These are phyloP conservation scores for Ageneiosus marmoratus DNA, from an alignment of 2,113 vertebrate species.

Conservation along the genomic window DNA sequence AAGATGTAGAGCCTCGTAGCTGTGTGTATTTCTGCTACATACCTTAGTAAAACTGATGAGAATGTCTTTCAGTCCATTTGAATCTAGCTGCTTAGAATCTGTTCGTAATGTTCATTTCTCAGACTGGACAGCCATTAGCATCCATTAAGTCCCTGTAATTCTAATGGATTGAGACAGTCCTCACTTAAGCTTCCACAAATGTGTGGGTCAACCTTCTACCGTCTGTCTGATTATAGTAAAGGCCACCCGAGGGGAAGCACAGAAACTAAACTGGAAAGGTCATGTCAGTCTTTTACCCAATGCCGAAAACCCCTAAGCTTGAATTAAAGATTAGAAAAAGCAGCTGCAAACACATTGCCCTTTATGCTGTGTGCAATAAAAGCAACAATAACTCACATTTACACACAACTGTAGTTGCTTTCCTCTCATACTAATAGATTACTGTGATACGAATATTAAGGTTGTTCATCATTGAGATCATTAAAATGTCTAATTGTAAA, in stretches of 20 bases:
- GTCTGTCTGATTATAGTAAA: constrained; percentile 30
- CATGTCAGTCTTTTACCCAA: constrained; percentile 24
- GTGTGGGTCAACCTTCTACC: constrained; percentile 9
- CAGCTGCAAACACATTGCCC: not conserved
- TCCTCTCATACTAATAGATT: not conserved
- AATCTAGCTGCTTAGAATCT: not conserved
- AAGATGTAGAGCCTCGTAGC: constrained; percentile 19
- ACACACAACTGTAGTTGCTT: not conserved
- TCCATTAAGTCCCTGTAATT: constrained; percentile 42
- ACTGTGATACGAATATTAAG: not conserved
- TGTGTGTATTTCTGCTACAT: not conserved
- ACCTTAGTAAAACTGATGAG: constrained; percentile 25
- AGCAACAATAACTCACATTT: not conserved
- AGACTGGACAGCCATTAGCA: constrained; percentile 7
- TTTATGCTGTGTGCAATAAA: constrained; percentile 7
- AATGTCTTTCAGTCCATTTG: not conserved
- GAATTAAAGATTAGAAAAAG: constrained; percentile 9
- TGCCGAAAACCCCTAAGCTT: constrained; percentile 13
- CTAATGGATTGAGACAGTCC: constrained; percentile 43
- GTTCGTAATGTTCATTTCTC: not conserved
- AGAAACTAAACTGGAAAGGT: constrained; percentile 53
- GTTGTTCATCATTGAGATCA: not conserved
- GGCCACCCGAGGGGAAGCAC: constrained; percentile 49
- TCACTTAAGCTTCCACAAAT: constrained; percentile 40
- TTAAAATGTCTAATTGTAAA: not conserved